Evolutionary conservation across 92 coral and sea anemone species (phyloP), one percentile per base, ranked within the genome.

Genomic region (Pocillopora meandrina): DNA sequence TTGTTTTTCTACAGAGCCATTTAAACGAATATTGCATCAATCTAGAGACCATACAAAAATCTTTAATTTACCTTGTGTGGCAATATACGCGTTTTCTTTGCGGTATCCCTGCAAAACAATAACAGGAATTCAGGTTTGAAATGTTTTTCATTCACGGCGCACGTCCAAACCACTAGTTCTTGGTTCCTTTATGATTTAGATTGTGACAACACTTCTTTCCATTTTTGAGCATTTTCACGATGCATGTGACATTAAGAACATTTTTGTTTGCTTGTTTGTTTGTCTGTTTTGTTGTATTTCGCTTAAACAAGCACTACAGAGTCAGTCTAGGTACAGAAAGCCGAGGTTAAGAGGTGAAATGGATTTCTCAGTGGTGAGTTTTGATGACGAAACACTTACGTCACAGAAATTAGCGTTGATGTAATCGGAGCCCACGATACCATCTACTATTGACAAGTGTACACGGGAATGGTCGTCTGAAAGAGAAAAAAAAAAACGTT

Each of bases 331-430:
- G 7, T 64, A 19, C 9, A 64, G 23, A 64, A 26, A 64, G 33
- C 33, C 6, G 9, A 19, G 10, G 15, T 67, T 10, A 68, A 68
- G 72, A 65, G 36, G 26, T n/a, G 12, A n/a, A n/a, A 7, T 20
- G 26, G 33, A n/a, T 0, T 20, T 23, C 12, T 69, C 52, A n/a
- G 56, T 26, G 42, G 57, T 17, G 73, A 9, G 18, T 33, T 21
- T 61, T 58, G 56, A 33, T 78, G 58, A 14, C 36, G 62, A 35
- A 49, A 26, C 34, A 93, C 99, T 95, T 90, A 97, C 99, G 76
- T 95, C 99, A 63, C 98, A 91, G 79, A 82, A 94, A 88, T 95
- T 97, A 42, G 98, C 99, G 77, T 97, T 97, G 86, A 97, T 97
- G 74, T 97, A 97, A 72, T 97, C 99, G 15, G 99, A 87, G 26